A percentile compares a stretch with the other conserved stretches of the same genome.
phyloP scores from a whole-genome alignment of 2,888 invertebrate species.

The Xestia c-nigrum region DNA sequence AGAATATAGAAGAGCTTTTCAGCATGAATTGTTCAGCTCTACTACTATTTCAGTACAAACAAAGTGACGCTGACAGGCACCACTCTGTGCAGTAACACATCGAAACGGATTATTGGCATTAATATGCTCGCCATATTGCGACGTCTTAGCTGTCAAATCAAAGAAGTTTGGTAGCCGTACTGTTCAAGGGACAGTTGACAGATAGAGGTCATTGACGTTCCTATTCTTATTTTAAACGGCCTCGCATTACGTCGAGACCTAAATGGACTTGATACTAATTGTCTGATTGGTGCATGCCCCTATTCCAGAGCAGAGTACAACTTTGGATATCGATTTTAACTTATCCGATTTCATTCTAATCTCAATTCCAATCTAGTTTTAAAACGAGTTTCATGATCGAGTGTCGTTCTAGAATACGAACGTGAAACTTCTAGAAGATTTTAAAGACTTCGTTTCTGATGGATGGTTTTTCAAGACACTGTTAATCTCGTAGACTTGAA shows the following conservation, averaged over 20 bases:
- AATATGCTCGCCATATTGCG: no score
- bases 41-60: neutral
- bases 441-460: slow-evolving; percentile 6
- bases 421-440: neutral
- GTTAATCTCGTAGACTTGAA: neutral
- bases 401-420: neutral
- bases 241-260: neutral
- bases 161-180: no score
- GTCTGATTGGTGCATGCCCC: neutral
- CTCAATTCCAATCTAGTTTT: slow-evolving; percentile 7
- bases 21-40: neutral
- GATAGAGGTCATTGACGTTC: no score
- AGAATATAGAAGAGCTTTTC: neutral
- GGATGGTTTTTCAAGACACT: neutral
- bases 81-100: neutral
- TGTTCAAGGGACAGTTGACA: no score
- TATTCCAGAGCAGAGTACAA: neutral
- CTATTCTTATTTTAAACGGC: no score
- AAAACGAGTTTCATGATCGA: slow-evolving; percentile 18
- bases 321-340: neutral
- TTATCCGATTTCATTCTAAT: neutral
- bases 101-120: no score
- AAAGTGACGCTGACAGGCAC: slow-evolving; percentile 1
- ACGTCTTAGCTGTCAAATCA: no score
- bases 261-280: neutral